Evolutionary conservation across 1,140 invertebrate species (phyloP).

Genomic region (Drosophila nigromelanica): DNA sequence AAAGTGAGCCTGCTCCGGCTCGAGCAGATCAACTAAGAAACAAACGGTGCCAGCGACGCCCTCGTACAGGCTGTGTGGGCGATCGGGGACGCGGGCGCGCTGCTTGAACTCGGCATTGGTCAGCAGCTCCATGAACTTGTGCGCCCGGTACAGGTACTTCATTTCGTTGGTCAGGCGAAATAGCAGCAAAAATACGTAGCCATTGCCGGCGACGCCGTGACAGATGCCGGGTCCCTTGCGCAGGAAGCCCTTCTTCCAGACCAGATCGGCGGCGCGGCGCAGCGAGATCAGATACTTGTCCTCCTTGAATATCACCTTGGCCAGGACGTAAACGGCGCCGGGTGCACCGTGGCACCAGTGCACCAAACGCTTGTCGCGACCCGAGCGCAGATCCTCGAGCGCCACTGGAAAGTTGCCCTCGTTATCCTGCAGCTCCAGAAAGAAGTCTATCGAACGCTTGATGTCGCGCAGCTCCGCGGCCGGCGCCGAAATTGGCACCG

Average conservation of each 20-base stretch:
- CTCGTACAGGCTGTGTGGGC: slow-evolving; percentile 93
- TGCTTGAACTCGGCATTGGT: slow-evolving; percentile 87
- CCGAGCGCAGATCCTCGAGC: slow-evolving; percentile 87
- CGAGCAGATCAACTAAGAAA: slow-evolving; percentile 90
- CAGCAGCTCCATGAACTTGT: slow-evolving; percentile 91
- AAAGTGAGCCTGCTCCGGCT: slow-evolving; percentile 90
- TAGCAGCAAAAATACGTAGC: slow-evolving; percentile 92
- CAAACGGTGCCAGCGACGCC: slow-evolving; percentile 94
- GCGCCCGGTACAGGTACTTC: slow-evolving; percentile 90
- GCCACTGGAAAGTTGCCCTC: slow-evolving; percentile 92
- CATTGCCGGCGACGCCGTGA: slow-evolving; percentile 94
- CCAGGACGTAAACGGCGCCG: slow-evolving; percentile 91
- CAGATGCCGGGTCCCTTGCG: slow-evolving; percentile 93
- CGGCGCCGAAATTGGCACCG: slow-evolving; percentile 82
- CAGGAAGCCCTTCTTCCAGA: slow-evolving; percentile 92
- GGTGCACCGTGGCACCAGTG: slow-evolving; percentile 96
- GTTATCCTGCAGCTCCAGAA: slow-evolving; percentile 87
- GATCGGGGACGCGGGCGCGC: slow-evolving; percentile 90
- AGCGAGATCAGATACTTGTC: slow-evolving; percentile 89
- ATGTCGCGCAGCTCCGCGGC: slow-evolving; percentile 87
- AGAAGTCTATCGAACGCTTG: slow-evolving; percentile 85
- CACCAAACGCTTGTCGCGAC: slow-evolving; percentile 87
- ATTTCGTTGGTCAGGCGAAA: slow-evolving; percentile 90
- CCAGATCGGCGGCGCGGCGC: slow-evolving; percentile 88
- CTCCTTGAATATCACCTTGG: slow-evolving; percentile 91